Evolutionary conservation across 1,140 invertebrate species (phyloP).

Genomic region (Drosophila equinoxialis): DNA sequence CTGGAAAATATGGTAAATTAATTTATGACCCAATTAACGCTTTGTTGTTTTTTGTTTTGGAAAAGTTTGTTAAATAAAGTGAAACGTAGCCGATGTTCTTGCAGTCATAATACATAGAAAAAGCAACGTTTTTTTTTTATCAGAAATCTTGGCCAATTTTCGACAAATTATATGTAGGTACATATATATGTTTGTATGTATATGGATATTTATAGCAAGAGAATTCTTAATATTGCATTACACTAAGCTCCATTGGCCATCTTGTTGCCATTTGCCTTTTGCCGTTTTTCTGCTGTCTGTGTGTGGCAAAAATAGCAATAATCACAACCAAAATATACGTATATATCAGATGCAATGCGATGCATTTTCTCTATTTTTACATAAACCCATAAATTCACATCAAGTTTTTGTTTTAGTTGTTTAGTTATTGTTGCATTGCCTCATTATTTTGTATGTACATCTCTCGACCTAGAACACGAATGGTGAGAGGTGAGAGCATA

Average conservation of each 20-base stretch:
- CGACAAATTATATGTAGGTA: constrained; percentile 67
- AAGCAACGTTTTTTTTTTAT: constrained; percentile 55
- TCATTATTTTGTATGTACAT: not conserved
- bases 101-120: constrained; percentile 46
- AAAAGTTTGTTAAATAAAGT: constrained; percentile 35
- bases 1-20: constrained; percentile 57
- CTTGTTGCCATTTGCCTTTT: constrained; percentile 43
- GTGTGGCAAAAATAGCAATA: constrained; percentile 57
- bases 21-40: constrained; percentile 79
- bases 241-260: constrained; percentile 64
- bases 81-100: not conserved
- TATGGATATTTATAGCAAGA: constrained; percentile 12
- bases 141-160: constrained; percentile 53
- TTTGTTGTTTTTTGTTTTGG: constrained; percentile 28
- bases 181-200: not conserved
- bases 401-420: not conserved
- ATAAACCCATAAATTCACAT: constrained; percentile 38
- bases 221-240: constrained; percentile 65
- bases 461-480: not conserved
- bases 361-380: constrained; percentile 27
- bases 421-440: not conserved
- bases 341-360: constrained; percentile 39
- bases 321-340: constrained; percentile 18
- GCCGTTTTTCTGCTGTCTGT: constrained; percentile 35
- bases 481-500: too few species aligned